A percentile compares a stretch with the other conserved stretches of the same genome.
phyloP scores from a whole-genome alignment of 2,797 vertebrate genomes.

The Falco novaeseelandiae region DNA sequence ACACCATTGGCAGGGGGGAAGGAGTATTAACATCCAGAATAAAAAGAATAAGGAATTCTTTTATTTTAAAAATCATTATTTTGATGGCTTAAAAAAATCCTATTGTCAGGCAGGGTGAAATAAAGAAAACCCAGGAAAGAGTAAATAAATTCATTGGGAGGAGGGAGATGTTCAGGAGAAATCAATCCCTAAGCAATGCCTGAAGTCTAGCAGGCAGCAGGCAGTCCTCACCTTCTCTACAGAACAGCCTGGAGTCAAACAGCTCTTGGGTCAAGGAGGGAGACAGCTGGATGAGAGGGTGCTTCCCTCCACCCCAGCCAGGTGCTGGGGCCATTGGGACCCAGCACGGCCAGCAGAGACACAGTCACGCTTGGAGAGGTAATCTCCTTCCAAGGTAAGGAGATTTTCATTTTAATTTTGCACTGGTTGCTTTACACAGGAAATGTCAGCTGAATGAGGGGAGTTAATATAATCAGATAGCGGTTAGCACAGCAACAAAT shows the following conservation, averaged over 20 bases:
- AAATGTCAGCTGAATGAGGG: slow-evolving; percentile 31
- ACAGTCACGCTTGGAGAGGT: rapidly evolving
- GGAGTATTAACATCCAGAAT: neutral
- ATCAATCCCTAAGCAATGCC: neutral
- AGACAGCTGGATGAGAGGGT: neutral
- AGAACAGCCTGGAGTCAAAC: neutral
- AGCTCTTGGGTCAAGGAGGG: neutral
- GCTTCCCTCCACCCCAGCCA: neutral
- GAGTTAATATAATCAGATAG: slow-evolving; percentile 15
- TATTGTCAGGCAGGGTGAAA: neutral
- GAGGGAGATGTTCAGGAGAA: rapidly evolving
- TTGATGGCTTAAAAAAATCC: neutral
- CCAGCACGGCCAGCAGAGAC: neutral
- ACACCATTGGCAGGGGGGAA: too few relatives aligned
- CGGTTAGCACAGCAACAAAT: neutral
- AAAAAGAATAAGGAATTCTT: neutral
- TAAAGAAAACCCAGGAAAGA: neutral
- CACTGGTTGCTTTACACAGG: slow-evolving; percentile 38
- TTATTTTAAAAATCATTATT: neutral
- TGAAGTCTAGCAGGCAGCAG: neutral
- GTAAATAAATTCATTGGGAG: neutral
- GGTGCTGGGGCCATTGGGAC: neutral
- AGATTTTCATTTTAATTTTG: slow-evolving; percentile 38
- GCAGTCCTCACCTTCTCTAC: neutral
- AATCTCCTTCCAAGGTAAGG: neutral